A percentile compares a stretch with the other conserved stretches of the same genome.
phyloP scores from a whole-genome alignment of 2,797 vertebrate species.

The Sebastiscus tertius region DNA sequence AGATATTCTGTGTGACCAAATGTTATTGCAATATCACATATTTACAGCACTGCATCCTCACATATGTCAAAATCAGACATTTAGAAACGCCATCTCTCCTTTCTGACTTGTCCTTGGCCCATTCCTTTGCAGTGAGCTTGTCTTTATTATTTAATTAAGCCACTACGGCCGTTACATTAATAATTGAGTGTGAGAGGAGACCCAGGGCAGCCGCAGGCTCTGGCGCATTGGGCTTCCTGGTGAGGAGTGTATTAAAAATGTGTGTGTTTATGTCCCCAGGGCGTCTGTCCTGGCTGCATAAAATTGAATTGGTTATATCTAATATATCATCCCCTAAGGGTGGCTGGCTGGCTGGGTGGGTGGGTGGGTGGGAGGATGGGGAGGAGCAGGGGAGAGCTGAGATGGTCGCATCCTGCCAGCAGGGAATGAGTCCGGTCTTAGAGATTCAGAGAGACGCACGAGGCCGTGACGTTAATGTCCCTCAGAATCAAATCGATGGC shows the following conservation, averaged over 20 bases:
- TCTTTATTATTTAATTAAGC: slow-evolving; percentile 89
- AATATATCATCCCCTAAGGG: slow-evolving; percentile 87
- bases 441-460: slow-evolving; percentile 76
- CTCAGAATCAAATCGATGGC: slow-evolving; percentile 85
- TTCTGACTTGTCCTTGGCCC: slow-evolving; percentile 77
- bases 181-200: slow-evolving; percentile 88
- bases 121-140: slow-evolving; percentile 82
- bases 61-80: slow-evolving; percentile 52
- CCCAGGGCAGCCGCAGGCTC: slow-evolving; percentile 79
- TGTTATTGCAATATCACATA: slow-evolving; percentile 40
- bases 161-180: slow-evolving; percentile 85
- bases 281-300: slow-evolving; percentile 87
- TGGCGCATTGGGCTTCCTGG: slow-evolving; percentile 81
- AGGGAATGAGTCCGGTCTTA: slow-evolving; percentile 74
- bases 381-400: slow-evolving; percentile 53
- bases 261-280: slow-evolving; percentile 87
- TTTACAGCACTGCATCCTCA: slow-evolving; percentile 39
- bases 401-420: slow-evolving; percentile 82
- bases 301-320: slow-evolving; percentile 89
- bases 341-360: slow-evolving; percentile 47
- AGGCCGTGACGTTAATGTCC: slow-evolving; percentile 85
- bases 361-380: slow-evolving; percentile 25
- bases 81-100: slow-evolving; percentile 53
- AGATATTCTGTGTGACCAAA: slow-evolving; percentile 25
- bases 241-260: slow-evolving; percentile 89